Conservation (phyloP, 2,888 invertebrate species). For the Trissolcus japonicus region DNA sequence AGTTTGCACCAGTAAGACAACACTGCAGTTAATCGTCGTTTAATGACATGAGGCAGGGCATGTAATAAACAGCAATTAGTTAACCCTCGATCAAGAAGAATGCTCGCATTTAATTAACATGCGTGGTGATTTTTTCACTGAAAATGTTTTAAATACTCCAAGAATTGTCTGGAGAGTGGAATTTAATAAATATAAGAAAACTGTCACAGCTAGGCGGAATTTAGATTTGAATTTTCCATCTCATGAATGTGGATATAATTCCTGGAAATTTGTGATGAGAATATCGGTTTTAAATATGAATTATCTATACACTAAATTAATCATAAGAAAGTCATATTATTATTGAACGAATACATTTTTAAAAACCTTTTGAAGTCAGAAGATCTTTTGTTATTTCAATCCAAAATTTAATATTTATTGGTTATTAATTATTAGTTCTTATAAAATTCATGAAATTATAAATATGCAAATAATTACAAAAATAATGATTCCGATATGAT, state of each 20-base stretch:
- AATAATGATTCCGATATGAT: too few species aligned
- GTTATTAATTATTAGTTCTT: too few species aligned
- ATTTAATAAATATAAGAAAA: constrained; percentile 2
- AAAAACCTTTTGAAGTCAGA: too few species aligned
- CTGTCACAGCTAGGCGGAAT: background rate
- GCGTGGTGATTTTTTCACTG: constrained; percentile 3
- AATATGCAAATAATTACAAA: too few species aligned
- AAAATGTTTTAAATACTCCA: background rate
- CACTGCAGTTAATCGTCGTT: constrained; percentile 22
- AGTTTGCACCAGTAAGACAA: constrained; percentile 12
- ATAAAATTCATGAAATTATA: too few species aligned
- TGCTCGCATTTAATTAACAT: constrained; percentile 35
- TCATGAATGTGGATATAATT: background rate
- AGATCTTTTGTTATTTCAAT: too few species aligned
- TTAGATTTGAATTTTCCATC: background rate
- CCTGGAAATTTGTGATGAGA: background rate
- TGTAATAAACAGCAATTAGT: constrained; percentile 44
- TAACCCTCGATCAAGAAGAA: constrained; percentile 23
- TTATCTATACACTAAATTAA: background rate
- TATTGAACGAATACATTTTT: background rate
- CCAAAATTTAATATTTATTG: too few species aligned
- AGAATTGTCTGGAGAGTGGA: constrained; percentile 11
- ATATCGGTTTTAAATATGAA: background rate
- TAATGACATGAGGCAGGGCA: constrained; percentile 24
- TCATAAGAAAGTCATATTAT: background rate